Base-by-base conservation (phyloP, 2,888 invertebrate genomes). In the Drosophila helvetica region DNA sequence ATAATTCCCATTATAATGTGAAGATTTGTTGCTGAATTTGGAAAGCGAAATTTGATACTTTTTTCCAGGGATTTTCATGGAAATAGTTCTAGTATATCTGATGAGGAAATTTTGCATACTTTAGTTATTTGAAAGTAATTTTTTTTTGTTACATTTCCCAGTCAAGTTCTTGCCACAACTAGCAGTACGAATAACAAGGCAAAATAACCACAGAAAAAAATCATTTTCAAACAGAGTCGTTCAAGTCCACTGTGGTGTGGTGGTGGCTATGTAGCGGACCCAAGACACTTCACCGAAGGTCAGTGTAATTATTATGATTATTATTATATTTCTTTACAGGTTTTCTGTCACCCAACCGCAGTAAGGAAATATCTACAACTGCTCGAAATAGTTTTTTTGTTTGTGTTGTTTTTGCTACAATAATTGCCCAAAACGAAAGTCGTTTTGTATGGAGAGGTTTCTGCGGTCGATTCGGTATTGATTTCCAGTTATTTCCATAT, bases 371-470 rank as follows among this genome's bases (percentile, higher is more conserved):
- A 57, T 25, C 50, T 25, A 47, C 50, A 57, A 27, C 38, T 15
- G 47, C 15, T 38, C 7, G 18, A 38, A 66, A 53, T 51, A 15
- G 52, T 76, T 73, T 48, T 50, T 56, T 12, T 4, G 12, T 12
- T 12, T 33, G 46, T 52, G 22, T 60, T 51, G 50, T 48, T 8
- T 54, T 62, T 54, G 33, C 59, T 48, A 52, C 56, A 64, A 65
- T 58, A 61, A 67, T 71, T 67, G 58, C 57, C 56, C 73, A 46
- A 71, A 70, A 77, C 46, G 77, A 85, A 85, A 84, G 73, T 81
- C 56, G 62, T 65, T 62, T 86, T 78, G 57, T 33, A 47, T 59
- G 60, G 52, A 51, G 56, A 47, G 52, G 46, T 42, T 51, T 73
- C 38, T 62, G 75, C 62, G 66, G 78, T 58, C 52, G 42, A 58